These are phyloP conservation scores for Pterostichus madidus DNA, from an alignment of 2,888 invertebrate species.

Conservation along the genomic window DNA sequence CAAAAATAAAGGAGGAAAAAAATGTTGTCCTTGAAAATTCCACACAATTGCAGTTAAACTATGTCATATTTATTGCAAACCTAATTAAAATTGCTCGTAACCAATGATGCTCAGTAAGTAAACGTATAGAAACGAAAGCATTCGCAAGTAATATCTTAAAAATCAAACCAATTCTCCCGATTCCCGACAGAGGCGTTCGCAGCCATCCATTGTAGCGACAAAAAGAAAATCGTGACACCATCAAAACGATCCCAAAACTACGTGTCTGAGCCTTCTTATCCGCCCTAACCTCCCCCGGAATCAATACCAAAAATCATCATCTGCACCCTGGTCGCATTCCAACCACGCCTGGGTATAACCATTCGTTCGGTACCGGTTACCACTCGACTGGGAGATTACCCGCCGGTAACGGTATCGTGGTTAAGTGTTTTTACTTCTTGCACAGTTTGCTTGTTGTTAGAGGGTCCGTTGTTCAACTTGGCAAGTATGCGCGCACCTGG, in stretches of 20 bases:
- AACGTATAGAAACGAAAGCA: too few relatives aligned
- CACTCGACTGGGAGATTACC: background rate
- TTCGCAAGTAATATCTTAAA: background rate
- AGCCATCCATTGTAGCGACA: slow-evolving; percentile 20
- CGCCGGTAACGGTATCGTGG: background rate
- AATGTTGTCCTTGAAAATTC: too few relatives aligned
- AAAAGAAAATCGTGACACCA: slow-evolving; percentile 40
- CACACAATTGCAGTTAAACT: too few relatives aligned
- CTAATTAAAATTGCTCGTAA: too few relatives aligned
- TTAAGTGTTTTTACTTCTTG: slow-evolving; percentile 33
- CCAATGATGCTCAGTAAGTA: too few relatives aligned
- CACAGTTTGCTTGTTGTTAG: slow-evolving; percentile 5
- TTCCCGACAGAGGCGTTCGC: background rate
- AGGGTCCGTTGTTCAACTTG: background rate
- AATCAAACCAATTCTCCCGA: slow-evolving; percentile 13
- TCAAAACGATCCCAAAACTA: slow-evolving; percentile 35
- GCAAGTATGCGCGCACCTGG: background rate
- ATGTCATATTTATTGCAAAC: too few relatives aligned
- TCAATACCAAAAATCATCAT: slow-evolving; percentile 37
- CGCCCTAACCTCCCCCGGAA: background rate
- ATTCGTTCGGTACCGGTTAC: background rate
- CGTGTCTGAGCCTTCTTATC: slow-evolving; percentile 23
- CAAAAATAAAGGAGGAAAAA: too few relatives aligned
- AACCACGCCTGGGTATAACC: slow-evolving; percentile 7
- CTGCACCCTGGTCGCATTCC: slow-evolving; percentile 10